phyloP scores from a whole-genome alignment of 53 echinoderm and acorn worm genomes.

The Luidia sarsii region DNA sequence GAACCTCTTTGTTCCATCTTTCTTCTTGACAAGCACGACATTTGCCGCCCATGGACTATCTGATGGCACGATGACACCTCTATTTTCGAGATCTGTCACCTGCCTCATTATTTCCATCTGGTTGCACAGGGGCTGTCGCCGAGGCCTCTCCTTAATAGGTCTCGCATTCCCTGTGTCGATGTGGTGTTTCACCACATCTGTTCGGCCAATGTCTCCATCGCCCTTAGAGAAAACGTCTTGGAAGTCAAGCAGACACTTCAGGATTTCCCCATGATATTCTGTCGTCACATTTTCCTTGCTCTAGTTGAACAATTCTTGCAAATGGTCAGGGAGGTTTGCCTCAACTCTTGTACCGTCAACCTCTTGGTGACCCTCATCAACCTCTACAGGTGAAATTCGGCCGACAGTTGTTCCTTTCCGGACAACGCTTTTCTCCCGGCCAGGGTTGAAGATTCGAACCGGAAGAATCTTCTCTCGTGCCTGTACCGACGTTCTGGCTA shows the following conservation, averaged over 20 bases:
- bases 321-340: not conserved
- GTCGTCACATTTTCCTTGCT: not conserved
- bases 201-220: conserved; percentile 8
- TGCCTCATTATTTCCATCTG: not conserved
- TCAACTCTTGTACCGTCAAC: not conserved
- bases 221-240: conserved; percentile 14
- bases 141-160: conserved; percentile 24
- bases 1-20: not conserved
- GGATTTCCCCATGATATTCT: not conserved
- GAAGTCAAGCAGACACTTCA: not conserved
- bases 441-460: not conserved
- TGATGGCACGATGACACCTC: not conserved
- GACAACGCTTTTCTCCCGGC: not conserved
- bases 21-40: not conserved
- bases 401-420: not conserved
- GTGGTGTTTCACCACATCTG: conserved; percentile 4
- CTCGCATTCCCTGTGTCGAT: not conserved
- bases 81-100: not conserved
- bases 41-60: not conserved
- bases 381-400: not conserved
- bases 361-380: not conserved
- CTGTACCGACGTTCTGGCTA: not conserved
- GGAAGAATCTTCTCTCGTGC: not conserved
- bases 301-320: not conserved
- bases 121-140: conserved; percentile 11